Conservation (phyloP, 1,140 invertebrate species). For the Riptortus pedestris region DNA sequence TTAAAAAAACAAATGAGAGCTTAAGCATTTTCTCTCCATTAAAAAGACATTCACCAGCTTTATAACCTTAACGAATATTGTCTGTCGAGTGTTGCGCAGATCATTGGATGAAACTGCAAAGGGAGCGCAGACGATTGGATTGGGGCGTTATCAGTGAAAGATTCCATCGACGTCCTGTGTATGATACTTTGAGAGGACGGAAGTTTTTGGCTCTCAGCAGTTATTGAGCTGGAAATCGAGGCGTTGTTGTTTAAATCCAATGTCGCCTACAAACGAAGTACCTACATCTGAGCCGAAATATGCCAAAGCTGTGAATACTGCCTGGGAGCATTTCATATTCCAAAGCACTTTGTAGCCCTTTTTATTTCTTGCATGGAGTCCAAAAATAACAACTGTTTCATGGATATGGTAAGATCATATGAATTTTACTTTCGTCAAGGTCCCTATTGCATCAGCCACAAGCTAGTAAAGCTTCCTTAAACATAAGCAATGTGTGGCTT, state of each 20-base stretch:
- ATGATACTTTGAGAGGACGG: no score
- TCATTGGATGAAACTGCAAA: no score
- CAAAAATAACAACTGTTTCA: neutral
- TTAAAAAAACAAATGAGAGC: neutral
- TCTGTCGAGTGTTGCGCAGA: neutral
- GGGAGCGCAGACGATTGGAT: no score
- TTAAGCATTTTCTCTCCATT: neutral
- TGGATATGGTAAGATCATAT: neutral
- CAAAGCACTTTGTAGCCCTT: no score
- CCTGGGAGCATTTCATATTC: no score
- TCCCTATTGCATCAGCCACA: neutral
- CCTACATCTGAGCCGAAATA: neutral
- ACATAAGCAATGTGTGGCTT: conserved; percentile 29
- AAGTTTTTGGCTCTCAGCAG: no score
- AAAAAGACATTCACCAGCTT: neutral
- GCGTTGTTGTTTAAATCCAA: no score
- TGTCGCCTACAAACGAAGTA: no score
- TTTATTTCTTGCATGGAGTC: neutral
- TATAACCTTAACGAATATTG: neutral
- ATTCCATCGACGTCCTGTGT: no score
- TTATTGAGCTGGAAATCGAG: no score
- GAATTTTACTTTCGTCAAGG: neutral
- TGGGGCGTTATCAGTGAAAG: no score
- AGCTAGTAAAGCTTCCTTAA: neutral
- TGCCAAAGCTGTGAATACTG: neutral